Evolutionary conservation across 2,797 vertebrate species (phyloP).

Genomic region (Capromys pilorides): DNA sequence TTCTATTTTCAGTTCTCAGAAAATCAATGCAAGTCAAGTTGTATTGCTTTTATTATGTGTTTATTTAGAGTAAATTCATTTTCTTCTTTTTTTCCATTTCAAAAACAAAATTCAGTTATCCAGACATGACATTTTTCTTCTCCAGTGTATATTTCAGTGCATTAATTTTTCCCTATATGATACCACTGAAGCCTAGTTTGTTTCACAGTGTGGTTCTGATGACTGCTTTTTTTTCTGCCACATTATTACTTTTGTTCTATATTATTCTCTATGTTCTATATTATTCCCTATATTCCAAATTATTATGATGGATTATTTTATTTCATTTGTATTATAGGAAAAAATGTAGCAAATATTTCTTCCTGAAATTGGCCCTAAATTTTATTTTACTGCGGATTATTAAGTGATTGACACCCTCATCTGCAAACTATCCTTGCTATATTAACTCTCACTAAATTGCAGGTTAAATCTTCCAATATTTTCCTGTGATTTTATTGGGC

Average conservation of each 20-base stretch:
- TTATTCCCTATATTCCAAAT: not conserved
- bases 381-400: not conserved
- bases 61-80: not conserved
- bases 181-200: not conserved
- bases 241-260: not conserved
- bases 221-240: not conserved
- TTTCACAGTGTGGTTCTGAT: not conserved
- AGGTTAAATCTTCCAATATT: not conserved
- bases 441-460: not conserved
- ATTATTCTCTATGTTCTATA: too few relatives aligned
- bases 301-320: not conserved
- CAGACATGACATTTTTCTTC: not conserved
- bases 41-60: not conserved
- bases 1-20: not conserved
- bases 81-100: not conserved
- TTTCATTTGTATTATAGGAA: not conserved
- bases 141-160: not conserved
- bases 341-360: not conserved
- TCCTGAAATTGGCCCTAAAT: not conserved
- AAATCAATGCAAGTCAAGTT: not conserved
- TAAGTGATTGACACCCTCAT: not conserved
- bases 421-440: not conserved
- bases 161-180: not conserved
- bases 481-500: not conserved
- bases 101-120: not conserved